These are phyloP conservation scores for Parapsyche elsis DNA, from an alignment of 1,140 invertebrate species.

Conservation along the genomic window DNA sequence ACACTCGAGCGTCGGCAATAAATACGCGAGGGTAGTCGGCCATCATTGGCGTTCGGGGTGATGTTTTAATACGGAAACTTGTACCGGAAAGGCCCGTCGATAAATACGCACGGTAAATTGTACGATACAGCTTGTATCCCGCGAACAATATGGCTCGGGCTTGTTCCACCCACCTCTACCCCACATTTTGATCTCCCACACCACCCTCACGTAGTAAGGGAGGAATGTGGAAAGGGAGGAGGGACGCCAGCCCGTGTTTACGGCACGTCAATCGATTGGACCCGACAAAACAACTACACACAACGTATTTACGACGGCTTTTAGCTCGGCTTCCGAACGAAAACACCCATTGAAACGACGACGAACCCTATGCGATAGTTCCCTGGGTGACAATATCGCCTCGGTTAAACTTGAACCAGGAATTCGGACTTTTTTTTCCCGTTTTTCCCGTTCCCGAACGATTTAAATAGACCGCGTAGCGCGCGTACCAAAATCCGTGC, in stretches of 20 bases:
- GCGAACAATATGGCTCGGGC: conserved; percentile 42
- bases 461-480: no score
- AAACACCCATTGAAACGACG: not conserved
- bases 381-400: no score
- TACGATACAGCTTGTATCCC: conserved; percentile 26
- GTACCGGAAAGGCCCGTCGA: conserved; percentile 49
- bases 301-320: conserved; percentile 25
- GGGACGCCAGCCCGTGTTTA: conserved; percentile 9
- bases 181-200: not conserved
- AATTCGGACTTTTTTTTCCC: not conserved
- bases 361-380: not conserved
- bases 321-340: not conserved
- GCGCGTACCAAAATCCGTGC: no score
- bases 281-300: conserved; percentile 38
- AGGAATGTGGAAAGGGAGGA: no score
- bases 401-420: not conserved
- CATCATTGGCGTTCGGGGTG: conserved; percentile 4
- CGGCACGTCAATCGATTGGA: conserved; percentile 33
- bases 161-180: conserved; percentile 18
- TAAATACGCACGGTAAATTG: conserved; percentile 43
- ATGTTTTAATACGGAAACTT: conserved; percentile 47
- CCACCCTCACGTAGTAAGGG: no score
- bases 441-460: no score
- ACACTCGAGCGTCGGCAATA: not conserved
- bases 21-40: not conserved